Evolutionary conservation across 2,113 vertebrate genomes (phyloP).

Genomic region (Cheirogaleus medius): DNA sequence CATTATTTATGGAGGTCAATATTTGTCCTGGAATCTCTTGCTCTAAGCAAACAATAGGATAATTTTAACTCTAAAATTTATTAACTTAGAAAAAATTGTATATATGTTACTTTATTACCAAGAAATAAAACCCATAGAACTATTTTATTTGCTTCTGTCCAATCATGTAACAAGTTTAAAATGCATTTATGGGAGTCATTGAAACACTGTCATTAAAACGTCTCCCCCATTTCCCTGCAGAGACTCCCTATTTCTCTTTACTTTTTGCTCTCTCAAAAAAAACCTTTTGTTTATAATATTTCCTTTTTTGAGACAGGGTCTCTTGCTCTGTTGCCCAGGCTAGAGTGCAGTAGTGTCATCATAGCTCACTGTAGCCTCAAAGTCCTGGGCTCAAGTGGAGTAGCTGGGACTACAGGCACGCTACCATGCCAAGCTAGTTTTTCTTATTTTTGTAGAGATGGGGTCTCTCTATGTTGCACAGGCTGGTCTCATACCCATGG

Average conservation of each 20-base stretch:
- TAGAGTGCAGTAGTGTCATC: too few species aligned
- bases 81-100: neutral
- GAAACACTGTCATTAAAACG: neutral
- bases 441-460: too few species aligned
- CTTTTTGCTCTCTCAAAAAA: neutral
- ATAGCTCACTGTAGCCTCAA: too few species aligned
- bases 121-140: neutral
- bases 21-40: constrained; percentile 27
- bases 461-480: too few species aligned
- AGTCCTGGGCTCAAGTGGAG: too few species aligned
- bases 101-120: neutral
- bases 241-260: neutral
- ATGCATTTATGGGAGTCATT: neutral
- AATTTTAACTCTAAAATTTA: constrained; percentile 42
- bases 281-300: neutral
- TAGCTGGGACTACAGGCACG: too few species aligned
- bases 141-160: constrained; percentile 36
- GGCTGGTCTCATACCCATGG: too few species aligned
- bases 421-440: too few species aligned
- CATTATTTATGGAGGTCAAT: constrained; percentile 7
- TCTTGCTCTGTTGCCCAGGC: too few species aligned
- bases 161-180: constrained; percentile 27
- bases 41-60: constrained; percentile 27
- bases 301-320: too few species aligned
- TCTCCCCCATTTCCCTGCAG: neutral